Percentiles rank a stretch among this genome's conserved stretches.
Evolutionary conservation across 2,797 vertebrate species (phyloP).

Genomic region (Synanceia verrucosa): DNA sequence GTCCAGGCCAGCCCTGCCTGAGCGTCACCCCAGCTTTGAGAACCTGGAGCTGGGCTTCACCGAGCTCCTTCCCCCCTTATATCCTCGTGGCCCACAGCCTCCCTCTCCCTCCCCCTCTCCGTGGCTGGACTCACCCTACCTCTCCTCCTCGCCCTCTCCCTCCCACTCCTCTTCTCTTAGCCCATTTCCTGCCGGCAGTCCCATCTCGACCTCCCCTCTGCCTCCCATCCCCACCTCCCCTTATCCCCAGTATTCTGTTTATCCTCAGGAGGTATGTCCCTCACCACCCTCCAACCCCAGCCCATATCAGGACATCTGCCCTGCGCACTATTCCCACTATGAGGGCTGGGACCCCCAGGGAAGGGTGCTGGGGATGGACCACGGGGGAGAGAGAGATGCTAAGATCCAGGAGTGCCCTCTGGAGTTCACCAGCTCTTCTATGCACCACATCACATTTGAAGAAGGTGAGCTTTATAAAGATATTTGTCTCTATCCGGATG

Average conservation of each 20-base stretch:
- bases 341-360: constrained; percentile 81
- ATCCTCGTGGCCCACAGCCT: constrained; percentile 75
- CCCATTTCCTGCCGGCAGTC: constrained; percentile 82
- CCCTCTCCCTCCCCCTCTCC: constrained; percentile 81
- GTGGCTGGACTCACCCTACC: constrained; percentile 85
- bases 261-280: constrained; percentile 77
- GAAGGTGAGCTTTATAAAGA: constrained; percentile 86
- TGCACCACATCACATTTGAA: constrained; percentile 93
- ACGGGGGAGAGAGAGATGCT: constrained; percentile 61
- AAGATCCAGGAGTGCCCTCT: constrained; percentile 77
- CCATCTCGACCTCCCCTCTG: constrained; percentile 80
- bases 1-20: constrained; percentile 62
- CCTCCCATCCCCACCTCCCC: constrained; percentile 76
- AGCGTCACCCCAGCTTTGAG: constrained; percentile 82
- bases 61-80: constrained; percentile 83
- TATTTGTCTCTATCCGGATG: not conserved
- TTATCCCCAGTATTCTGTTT: constrained; percentile 75
- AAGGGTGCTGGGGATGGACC: constrained; percentile 49
- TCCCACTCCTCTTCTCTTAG: constrained; percentile 85
- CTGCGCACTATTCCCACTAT: constrained; percentile 75
- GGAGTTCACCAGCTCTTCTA: constrained; percentile 84
- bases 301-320: constrained; percentile 79
- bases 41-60: constrained; percentile 86
- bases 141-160: constrained; percentile 85
- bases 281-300: constrained; percentile 72